Percentiles rank a stretch among this genome's conserved stretches.
Conservation (phyloP, 2,888 invertebrate genomes). For the Sminthurides aquaticus region DNA sequence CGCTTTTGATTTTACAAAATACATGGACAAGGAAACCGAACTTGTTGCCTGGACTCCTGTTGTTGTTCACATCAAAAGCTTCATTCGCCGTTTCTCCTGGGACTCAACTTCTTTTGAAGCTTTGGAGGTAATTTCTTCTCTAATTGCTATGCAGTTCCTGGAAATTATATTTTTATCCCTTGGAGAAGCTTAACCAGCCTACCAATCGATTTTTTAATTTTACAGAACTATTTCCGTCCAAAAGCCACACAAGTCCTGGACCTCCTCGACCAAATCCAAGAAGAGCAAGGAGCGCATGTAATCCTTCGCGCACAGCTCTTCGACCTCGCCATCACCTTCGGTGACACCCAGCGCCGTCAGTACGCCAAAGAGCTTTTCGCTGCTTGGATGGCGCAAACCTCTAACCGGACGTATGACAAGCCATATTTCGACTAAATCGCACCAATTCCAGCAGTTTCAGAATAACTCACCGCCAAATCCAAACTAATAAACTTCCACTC, state of each 20-base stretch:
- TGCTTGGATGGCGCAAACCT: neutral
- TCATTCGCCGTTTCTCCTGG: neutral
- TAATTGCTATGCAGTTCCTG: no score
- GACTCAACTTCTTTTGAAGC: neutral
- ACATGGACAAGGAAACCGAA: slow-evolving; percentile 16
- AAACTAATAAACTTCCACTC: no score
- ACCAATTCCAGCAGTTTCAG: no score
- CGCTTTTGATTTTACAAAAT: slow-evolving; percentile 12
- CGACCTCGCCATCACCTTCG: slow-evolving; percentile 9
- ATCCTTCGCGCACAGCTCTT: slow-evolving; percentile 9
- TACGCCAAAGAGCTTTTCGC: neutral
- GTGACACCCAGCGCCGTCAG: neutral
- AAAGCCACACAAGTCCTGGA: neutral
- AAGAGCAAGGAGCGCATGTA: slow-evolving; percentile 4
- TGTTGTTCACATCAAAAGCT: neutral
- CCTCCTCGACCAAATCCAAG: neutral
- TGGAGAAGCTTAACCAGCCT: no score
- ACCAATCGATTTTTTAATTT: no score
- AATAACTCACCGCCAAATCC: no score
- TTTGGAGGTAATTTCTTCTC: neutral
- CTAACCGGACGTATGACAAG: slow-evolving; percentile 6
- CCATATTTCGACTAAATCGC: no score
- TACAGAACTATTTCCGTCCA: slow-evolving; percentile 1
- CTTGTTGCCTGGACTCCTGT: slow-evolving; percentile 12
- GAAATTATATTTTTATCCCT: no score